A percentile compares a stretch with the other conserved stretches of the same genome.
phyloP scores from a whole-genome alignment of 2,888 invertebrate species.

The Entomobrya multifasciata region DNA sequence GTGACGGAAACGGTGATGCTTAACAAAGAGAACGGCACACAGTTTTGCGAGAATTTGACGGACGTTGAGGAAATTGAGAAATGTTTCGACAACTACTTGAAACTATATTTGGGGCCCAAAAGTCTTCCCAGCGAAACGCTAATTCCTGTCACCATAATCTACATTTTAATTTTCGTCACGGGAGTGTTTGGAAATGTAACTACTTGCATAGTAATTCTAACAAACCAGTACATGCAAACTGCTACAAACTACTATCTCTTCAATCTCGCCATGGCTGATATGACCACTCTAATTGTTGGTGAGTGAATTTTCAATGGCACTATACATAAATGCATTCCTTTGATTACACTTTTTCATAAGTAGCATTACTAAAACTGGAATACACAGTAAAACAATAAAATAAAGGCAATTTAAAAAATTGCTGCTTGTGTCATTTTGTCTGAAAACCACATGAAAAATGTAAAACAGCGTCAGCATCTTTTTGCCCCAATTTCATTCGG shows the following conservation, averaged over 20 bases:
- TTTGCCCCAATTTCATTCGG: background rate
- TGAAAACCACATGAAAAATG: background rate
- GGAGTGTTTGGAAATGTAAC: conserved; percentile 81
- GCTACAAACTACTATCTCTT: conserved; percentile 81
- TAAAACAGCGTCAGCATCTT: background rate
- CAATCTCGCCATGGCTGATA: conserved; percentile 81
- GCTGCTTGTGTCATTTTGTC: background rate
- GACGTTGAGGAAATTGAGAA: conserved; percentile 17
- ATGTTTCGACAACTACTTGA: conserved; percentile 63
- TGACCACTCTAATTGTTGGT: conserved; percentile 81
- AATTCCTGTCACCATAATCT: conserved; percentile 80
- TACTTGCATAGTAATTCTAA: conserved; percentile 80
- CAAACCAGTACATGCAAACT: conserved; percentile 81
- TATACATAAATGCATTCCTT: too few relatives aligned
- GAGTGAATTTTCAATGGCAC: conserved; percentile 80
- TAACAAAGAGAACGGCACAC: background rate
- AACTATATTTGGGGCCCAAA: conserved; percentile 80
- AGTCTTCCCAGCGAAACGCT: conserved; percentile 80
- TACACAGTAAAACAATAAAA: background rate
- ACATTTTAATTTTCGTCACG: conserved; percentile 80
- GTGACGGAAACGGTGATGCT: conserved; percentile 16
- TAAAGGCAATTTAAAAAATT: background rate
- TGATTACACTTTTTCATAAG: background rate
- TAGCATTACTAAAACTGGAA: background rate
- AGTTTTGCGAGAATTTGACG: conserved; percentile 50